phyloP scores from a whole-genome alignment of 2,113 vertebrate species.

The Sinocyclocheilus grahami region DNA sequence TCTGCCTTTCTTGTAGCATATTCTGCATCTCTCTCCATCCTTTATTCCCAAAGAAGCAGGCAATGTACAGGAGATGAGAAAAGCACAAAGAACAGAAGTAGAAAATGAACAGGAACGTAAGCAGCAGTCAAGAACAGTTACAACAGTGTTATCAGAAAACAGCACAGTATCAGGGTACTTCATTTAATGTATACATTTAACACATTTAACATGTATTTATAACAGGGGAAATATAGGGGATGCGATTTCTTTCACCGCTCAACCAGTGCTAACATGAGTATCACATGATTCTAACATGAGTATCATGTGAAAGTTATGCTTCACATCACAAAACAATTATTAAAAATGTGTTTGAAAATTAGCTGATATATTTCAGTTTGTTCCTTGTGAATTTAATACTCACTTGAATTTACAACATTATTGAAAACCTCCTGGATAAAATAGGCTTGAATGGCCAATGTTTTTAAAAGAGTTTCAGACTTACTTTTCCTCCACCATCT shows the following conservation, averaged over 20 bases:
- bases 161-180: neutral
- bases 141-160: neutral
- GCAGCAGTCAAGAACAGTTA: neutral
- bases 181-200: too few species aligned
- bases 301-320: neutral
- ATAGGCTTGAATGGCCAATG: neutral
- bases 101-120: neutral
- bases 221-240: neutral
- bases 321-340: neutral
- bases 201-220: neutral
- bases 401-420: neutral
- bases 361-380: neutral
- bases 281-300: neutral
- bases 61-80: neutral
- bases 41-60: constrained; percentile 57
- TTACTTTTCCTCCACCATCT: constrained; percentile 87
- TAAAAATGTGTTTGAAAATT: neutral
- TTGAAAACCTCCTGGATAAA: neutral
- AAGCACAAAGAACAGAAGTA: neutral
- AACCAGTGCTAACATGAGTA: neutral
- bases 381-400: neutral
- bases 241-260: neutral
- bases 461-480: constrained; percentile 59
- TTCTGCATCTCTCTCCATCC: constrained; percentile 84
- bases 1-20: constrained; percentile 84